Evolutionary conservation across 2,888 invertebrate genomes (phyloP).

Genomic region (Thymelicus sylvestris): DNA sequence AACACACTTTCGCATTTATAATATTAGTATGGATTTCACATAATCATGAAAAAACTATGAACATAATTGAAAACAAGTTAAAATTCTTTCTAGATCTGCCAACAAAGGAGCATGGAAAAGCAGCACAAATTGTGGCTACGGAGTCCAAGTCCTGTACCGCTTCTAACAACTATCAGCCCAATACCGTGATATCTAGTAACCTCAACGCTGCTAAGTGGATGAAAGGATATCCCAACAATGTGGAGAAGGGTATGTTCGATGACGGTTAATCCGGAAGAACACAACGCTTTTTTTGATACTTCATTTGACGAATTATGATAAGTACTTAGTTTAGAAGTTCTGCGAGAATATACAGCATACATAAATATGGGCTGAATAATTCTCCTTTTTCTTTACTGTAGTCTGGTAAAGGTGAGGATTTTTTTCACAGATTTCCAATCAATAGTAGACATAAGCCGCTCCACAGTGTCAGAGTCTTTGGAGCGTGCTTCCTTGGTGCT

Average conservation of each 20-base stretch:
- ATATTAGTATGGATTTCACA: too few species aligned
- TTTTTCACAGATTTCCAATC: conserved; percentile 48
- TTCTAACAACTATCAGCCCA: conserved; percentile 27
- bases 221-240: conserved; percentile 48
- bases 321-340: too few species aligned
- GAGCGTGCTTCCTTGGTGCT: conserved; percentile 42
- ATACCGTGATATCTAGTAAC: conserved; percentile 51
- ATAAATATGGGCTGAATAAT: too few species aligned
- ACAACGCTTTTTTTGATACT: too few species aligned
- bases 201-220: conserved; percentile 62
- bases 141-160: conserved; percentile 24
- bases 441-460: conserved; percentile 46
- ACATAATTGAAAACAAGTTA: too few species aligned
- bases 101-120: background rate
- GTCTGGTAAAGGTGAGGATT: too few species aligned
- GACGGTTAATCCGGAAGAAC: too few species aligned
- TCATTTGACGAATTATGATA: too few species aligned
- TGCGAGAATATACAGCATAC: too few species aligned
- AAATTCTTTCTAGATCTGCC: background rate
- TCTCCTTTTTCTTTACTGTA: too few species aligned
- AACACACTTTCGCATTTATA: too few species aligned
- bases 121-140: background rate
- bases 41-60: too few species aligned
- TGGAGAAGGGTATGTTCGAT: conserved; percentile 45
- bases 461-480: conserved; percentile 45